These are phyloP conservation scores for Caenorhabditis sp. DNA, from an alignment of 2,888 invertebrate genomes.

Conservation along the genomic window DNA sequence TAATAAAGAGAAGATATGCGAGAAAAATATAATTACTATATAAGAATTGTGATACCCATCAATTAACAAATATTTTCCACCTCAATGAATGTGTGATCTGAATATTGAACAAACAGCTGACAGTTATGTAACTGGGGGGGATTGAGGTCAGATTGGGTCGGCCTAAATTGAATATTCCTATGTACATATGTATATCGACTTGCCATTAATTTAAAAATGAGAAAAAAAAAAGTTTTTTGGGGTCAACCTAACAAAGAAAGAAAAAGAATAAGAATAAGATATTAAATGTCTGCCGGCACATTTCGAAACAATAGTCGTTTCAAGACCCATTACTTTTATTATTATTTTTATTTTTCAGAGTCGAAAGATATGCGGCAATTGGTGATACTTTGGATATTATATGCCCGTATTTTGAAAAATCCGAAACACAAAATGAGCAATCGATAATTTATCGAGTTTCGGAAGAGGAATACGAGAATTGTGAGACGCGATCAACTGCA, in stretches of 20 bases:
- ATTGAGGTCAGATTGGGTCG: not conserved
- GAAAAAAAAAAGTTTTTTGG: no score
- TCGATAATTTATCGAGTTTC: constrained; percentile 54
- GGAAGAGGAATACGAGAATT: constrained; percentile 55
- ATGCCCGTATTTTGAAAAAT: constrained; percentile 48
- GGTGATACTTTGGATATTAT: constrained; percentile 57
- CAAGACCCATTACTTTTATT: not conserved
- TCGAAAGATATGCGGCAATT: constrained; percentile 53
- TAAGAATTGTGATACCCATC: not conserved
- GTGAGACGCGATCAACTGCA: constrained; percentile 40
- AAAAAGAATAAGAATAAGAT: no score
- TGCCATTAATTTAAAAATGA: no score
- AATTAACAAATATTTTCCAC: not conserved
- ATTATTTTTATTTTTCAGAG: constrained; percentile 29
- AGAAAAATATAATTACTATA: not conserved
- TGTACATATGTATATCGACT: no score
- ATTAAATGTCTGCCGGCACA: no score
- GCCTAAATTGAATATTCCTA: no score
- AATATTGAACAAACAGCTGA: not conserved
- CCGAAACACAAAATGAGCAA: constrained; percentile 47
- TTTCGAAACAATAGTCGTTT: constrained; percentile 1
- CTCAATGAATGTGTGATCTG: not conserved
- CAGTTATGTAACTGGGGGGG: not conserved
- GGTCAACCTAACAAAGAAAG: no score
- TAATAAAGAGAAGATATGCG: not conserved